phyloP scores from a whole-genome alignment of 1,140 invertebrate genomes.

The Musca vetustissima region DNA sequence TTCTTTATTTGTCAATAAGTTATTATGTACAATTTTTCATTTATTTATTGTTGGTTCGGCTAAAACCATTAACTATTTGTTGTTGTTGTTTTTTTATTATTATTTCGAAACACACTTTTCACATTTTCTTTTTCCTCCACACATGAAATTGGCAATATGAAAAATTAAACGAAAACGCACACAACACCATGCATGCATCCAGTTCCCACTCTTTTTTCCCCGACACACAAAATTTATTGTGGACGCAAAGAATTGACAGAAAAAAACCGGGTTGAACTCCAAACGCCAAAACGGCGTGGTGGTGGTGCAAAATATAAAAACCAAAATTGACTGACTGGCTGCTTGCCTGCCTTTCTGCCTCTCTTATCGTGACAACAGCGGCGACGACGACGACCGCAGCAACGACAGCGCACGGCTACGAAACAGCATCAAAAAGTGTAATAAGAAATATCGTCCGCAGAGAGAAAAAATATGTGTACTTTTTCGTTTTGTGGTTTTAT shows the following conservation, averaged over 20 bases:
- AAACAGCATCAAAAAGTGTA: conserved; percentile 22
- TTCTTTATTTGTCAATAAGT: too few relatives aligned
- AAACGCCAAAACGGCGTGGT: conserved; percentile 19
- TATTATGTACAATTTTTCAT: too few relatives aligned
- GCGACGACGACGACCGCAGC: not conserved
- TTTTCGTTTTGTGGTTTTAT: not conserved
- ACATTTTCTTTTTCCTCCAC: too few relatives aligned
- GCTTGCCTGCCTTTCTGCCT: not conserved
- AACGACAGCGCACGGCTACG: not conserved
- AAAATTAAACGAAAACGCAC: too few relatives aligned
- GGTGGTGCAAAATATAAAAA: conserved; percentile 4
- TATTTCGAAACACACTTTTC: too few relatives aligned
- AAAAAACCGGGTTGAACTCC: conserved; percentile 13
- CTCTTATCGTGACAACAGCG: conserved; percentile 13
- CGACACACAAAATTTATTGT: not conserved
- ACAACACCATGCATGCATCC: too few relatives aligned
- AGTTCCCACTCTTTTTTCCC: conserved; percentile 5
- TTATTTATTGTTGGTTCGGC: too few relatives aligned
- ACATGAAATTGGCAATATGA: too few relatives aligned
- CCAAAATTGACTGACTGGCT: too few relatives aligned
- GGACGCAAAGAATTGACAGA: not conserved
- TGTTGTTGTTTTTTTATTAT: too few relatives aligned
- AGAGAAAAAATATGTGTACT: not conserved
- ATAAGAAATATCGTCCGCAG: conserved; percentile 5
- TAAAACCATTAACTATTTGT: too few relatives aligned